Base-by-base conservation (phyloP, 2,797 vertebrate species). In the Amniataba percoides region DNA sequence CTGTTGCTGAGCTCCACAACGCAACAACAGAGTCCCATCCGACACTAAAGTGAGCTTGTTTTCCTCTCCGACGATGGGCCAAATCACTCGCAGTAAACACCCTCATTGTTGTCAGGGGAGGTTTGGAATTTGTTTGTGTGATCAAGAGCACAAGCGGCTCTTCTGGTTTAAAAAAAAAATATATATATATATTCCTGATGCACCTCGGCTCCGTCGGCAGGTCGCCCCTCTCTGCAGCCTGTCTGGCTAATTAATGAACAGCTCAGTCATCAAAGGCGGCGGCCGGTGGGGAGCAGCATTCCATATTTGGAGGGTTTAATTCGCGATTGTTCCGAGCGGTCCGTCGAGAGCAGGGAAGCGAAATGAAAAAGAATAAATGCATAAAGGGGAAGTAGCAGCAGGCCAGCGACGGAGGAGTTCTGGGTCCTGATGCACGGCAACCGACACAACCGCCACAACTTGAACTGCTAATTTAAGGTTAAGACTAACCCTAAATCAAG, bases 221-320 rank as follows among this genome's bases (percentile, higher is more conserved):
- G 31, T 40, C 1, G 31, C 57, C 69, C 51, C 42, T 23, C 43
- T 74, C 59, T 31, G 48, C 55, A 25, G 81, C 43, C 52, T 43
- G 51, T 74, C 63, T 18, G 77, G 40, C 60, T 87, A 71, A 84
- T 88, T 87, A 89, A 86, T 76, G 51, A 67, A 87, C 74, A 53
- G 71, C 80, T 76, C 77, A 14, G 40, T 82, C 69, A 77, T 84
- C 78, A 84, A 69, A 86, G 73, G 70, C 62, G n/a, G 9, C 61
- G 51, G 72, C 67, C 60, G 23, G 31, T 53, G 16, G 66, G 77
- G 72, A 83, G 70, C 43, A 34, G 15, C 18, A 40, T 27, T 78
- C 74, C 69, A 43, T 45, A 49, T 53, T 46, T 40, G 34, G 48
- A 67, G 64, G 40, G 45, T 51, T 74, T 66, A 55, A 73, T 56